Base-by-base conservation (phyloP, 2,797 vertebrate species). In the Eulemur coronatus region DNA sequence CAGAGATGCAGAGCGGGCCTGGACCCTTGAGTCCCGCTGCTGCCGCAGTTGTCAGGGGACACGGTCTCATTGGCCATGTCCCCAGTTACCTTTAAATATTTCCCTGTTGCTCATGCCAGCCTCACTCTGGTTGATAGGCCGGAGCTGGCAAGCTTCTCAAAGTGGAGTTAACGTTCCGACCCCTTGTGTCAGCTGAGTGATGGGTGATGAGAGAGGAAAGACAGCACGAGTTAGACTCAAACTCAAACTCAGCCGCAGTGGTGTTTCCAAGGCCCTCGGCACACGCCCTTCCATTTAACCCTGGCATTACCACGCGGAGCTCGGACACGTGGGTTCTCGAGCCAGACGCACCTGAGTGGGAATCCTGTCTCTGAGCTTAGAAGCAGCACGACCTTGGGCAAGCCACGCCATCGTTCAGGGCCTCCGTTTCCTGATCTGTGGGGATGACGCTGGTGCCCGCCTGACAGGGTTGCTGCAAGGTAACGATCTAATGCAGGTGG, bases 31-130 rank as follows among this genome's bases (percentile, higher is more conserved):
- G 13, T 30, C 43, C n/a, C 0, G 0, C 33, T 4, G 61, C 46
- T 13, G 0, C 76, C 3, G 0, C 2, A 0, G 26, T 26, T 41
- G 91, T 63, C 33, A 11, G 8, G 69, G n/a, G 38, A 15, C 52
- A 5, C 0, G 0, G 17, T 73, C 73, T 84, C 15, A 0, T 46
- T 13, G 43, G 33, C 63, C 46, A 14, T 4, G 0, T 59, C 84
- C n/a, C 1, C 26, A 48, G 55, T 79, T 28, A 17, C 43, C 87
- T n/a, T 33, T 43, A 18, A 24, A 0, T 35, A 9, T 48, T 14
- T 75, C 52, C 65, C 33, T 3, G 18, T n/a, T 33, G 70, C 50
- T 35, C 8, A 1, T 5, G 38, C 65, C 50, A 35, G 84, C 26
- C 48, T 72, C 38, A 6, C 43, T 48, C 65, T 20, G 78, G 52